Conservation (phyloP, 2,888 invertebrate genomes). For the Trachelus iudaicus region DNA sequence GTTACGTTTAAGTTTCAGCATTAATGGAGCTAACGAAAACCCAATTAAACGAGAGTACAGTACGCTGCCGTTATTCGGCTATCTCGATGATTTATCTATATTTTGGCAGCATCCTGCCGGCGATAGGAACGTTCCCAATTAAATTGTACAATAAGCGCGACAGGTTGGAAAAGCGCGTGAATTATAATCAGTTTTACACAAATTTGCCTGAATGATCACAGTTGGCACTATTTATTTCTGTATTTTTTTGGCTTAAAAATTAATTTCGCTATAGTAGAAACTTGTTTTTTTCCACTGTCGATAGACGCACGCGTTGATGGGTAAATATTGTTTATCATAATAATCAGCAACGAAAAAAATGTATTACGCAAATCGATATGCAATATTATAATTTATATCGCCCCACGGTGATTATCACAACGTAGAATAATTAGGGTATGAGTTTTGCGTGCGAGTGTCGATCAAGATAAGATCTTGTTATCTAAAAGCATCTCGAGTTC, state of each 20-base stretch:
- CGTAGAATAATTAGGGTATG: background rate
- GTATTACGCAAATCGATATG: no score
- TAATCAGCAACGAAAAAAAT: no score
- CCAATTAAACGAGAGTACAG: no score
- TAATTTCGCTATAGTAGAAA: background rate
- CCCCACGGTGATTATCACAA: no score
- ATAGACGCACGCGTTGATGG: background rate
- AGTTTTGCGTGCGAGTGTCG: background rate
- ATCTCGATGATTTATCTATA: no score
- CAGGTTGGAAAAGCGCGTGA: background rate
- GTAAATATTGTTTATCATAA: background rate
- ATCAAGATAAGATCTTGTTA: background rate
- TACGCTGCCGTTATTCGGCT: no score
- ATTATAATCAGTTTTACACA: background rate
- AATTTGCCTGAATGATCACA: background rate
- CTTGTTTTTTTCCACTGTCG: background rate
- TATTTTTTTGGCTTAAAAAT: background rate
- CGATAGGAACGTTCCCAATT: background rate
- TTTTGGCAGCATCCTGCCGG: no score
- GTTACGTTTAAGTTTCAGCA: no score
- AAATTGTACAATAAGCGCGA: background rate
- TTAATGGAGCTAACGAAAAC: no score
- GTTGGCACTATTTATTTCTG: background rate
- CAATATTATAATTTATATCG: no score
- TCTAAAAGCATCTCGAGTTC: background rate